These are phyloP conservation scores for Cistogaster globosa DNA, from an alignment of 2,888 invertebrate genomes.

Conservation along the genomic window DNA sequence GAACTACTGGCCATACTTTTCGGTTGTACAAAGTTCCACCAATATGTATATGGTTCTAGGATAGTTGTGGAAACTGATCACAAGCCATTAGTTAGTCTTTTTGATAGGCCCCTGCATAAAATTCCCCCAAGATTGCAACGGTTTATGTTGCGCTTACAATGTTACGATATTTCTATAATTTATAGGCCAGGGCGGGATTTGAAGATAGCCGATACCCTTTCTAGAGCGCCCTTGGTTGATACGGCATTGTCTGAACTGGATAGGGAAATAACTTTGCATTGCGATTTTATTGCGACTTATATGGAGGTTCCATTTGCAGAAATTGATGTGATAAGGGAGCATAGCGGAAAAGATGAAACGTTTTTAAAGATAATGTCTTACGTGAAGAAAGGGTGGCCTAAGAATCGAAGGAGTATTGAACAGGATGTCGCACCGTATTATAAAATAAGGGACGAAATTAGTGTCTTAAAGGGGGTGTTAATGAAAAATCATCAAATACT, in stretches of 20 bases:
- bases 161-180: conserved; percentile 59
- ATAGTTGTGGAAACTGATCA: too few species aligned
- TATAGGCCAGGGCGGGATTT: conserved; percentile 69
- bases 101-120: conserved; percentile 55
- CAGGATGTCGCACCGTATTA: conserved; percentile 52
- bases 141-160: conserved; percentile 49
- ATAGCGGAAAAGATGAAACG: conserved; percentile 13
- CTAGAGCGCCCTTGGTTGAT: conserved; percentile 80
- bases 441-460: conserved; percentile 57
- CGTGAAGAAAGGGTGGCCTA: conserved; percentile 4
- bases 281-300: conserved; percentile 56
- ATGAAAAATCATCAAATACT: conserved; percentile 55
- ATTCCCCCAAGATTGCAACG: conserved; percentile 35
- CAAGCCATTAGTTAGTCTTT: conserved; percentile 55
- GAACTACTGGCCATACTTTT: too few species aligned
- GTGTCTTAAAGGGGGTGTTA: conserved; percentile 59
- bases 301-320: conserved; percentile 53
- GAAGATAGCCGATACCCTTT: conserved; percentile 81
- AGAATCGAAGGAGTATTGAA: not conserved
- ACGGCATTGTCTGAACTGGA: conserved; percentile 59
- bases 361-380: conserved; percentile 41
- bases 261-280: conserved; percentile 62
- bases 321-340: conserved; percentile 19
- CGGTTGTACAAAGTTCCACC: too few species aligned
- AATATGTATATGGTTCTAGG: too few species aligned